Base-by-base conservation (phyloP, 1,140 invertebrate genomes). In the Zaprionus tsacasi region DNA sequence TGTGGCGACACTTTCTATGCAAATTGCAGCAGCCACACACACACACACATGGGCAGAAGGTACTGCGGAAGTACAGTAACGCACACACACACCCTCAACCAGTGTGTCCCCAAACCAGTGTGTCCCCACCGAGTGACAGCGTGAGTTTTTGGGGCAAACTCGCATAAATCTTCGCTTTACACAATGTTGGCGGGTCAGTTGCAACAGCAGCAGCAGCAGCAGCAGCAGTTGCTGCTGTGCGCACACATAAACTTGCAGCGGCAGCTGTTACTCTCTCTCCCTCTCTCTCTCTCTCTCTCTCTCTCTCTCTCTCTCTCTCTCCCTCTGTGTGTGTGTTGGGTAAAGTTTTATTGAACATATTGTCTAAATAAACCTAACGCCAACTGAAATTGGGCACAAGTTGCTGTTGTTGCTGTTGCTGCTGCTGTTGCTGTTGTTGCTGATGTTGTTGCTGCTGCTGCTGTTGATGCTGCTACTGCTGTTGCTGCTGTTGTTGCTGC, bases 101-200 rank as follows among this genome's bases (percentile, higher is more conserved):
- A 21, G 21, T 21, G 21, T n/a, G 2, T 5, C 13, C n/a, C 40
- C 40, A 13, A 6, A 3, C 7, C 7, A n/a, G 6, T 45, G 40
- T 45, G 40, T 58, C 67, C 35, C 35, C 55, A 80, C 61, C 64
- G 13, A 50, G 60, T 35, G 70, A 60, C 27, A 58, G 67, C 36
- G 25, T 48, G 43, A 21, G 45, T 79, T 82, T 86, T 86, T 86
- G 82, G 77, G 77, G 70, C 71, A 89, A 89, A 85, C 71, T 85
- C 85, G 81, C 88, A 90, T 90, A 90, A 90, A 90, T 90, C 87
- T 90, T 91, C 64, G 79, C 74, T 76, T 78, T 80, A 90, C 87
- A 90, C 87, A 90, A 89, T 85, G 87, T 90, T 90, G 87, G 87
- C 87, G 87, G 87, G 87, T 91, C 87, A 91, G 78, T 76, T 68